Conservation (phyloP, 2,797 vertebrate species). For the Coregonus sp. region DNA sequence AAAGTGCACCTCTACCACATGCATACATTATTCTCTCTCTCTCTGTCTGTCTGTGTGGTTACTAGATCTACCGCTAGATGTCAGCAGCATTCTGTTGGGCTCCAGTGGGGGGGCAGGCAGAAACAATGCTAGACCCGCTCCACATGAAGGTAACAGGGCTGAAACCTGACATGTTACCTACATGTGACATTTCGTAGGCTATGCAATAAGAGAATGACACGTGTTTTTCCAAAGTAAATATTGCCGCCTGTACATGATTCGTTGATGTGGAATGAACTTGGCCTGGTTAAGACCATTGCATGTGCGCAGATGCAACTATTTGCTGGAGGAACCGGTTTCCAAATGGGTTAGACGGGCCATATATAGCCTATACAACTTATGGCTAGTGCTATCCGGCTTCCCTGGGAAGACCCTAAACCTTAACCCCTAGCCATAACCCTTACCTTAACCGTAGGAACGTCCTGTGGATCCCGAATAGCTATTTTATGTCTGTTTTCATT, state of each 20-base stretch:
- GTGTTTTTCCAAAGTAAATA: not conserved
- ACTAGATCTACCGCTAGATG: not conserved
- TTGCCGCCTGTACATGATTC: not conserved
- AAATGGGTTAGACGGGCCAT: too few species aligned
- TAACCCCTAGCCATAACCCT: too few species aligned
- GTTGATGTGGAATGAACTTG: not conserved
- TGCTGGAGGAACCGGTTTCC: too few species aligned
- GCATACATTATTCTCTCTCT: not conserved
- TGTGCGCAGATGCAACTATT: not conserved
- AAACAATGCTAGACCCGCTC: not conserved
- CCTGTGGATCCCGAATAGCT: not conserved
- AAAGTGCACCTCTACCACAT: not conserved
- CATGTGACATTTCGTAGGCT: too few species aligned
- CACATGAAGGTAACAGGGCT: too few species aligned
- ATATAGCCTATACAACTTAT: too few species aligned
- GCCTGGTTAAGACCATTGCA: not conserved
- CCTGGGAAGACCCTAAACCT: too few species aligned
- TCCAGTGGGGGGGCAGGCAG: not conserved
- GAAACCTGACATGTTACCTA: too few species aligned
- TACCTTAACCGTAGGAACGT: too few species aligned
- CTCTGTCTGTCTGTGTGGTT: too few species aligned
- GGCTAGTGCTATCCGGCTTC: too few species aligned
- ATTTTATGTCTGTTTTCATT: not conserved
- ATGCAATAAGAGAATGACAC: not conserved
- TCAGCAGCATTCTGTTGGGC: not conserved